Evolutionary conservation across 2,113 vertebrate species (phyloP).

Genomic region (Actenoides lindsayi): DNA sequence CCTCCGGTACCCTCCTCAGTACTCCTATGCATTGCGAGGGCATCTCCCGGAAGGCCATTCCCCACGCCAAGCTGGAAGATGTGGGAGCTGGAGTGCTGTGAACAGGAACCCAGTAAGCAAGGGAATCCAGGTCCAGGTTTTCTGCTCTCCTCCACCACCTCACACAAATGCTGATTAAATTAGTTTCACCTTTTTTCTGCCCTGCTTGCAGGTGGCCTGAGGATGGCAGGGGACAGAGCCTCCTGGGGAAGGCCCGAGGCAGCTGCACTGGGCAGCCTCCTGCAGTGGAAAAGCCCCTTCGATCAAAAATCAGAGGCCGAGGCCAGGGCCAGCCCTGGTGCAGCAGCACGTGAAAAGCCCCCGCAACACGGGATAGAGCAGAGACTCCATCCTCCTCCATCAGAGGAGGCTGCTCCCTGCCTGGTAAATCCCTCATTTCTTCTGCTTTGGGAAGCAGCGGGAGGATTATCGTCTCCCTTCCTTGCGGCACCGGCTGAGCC

Average conservation of each 20-base stretch:
- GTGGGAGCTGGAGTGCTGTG: background rate
- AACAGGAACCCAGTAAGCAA: accelerated
- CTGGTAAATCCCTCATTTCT: background rate
- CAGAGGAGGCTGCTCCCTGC: background rate
- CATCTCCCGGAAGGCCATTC: background rate
- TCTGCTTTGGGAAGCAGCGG: background rate
- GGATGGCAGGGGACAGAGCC: background rate
- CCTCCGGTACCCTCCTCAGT: background rate
- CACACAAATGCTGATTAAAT: background rate
- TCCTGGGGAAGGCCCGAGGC: background rate
- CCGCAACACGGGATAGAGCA: background rate
- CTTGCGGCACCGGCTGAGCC: background rate
- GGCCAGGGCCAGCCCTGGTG: background rate
- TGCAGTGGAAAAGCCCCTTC: background rate
- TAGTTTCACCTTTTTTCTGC: slow-evolving; percentile 8
- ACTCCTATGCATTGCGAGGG: background rate
- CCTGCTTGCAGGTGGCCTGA: background rate
- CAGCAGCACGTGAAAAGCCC: background rate
- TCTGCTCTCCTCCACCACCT: background rate
- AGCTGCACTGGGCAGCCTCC: background rate
- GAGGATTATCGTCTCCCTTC: background rate
- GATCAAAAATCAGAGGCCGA: background rate
- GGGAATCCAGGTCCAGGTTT: slow-evolving; percentile 6
- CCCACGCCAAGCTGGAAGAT: background rate
- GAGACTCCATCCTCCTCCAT: background rate